A percentile compares a stretch with the other conserved stretches of the same genome.
These are phyloP conservation scores for Epinephelus malabaricus DNA, from an alignment of 2,797 vertebrate species.

Conservation along the genomic window DNA sequence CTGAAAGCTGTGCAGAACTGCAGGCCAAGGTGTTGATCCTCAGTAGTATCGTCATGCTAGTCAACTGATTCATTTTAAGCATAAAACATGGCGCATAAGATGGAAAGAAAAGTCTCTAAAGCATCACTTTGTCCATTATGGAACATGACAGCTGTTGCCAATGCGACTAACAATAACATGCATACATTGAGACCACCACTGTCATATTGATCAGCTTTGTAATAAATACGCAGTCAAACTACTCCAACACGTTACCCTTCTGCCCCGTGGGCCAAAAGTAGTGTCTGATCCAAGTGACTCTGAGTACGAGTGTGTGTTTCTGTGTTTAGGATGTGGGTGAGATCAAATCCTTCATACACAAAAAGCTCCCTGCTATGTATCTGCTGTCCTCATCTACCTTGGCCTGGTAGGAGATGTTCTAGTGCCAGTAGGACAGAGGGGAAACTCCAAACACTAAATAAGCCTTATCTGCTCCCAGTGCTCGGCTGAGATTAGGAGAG, in stretches of 20 bases:
- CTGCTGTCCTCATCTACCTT: slow-evolving; percentile 81
- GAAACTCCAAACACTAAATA: slow-evolving; percentile 81
- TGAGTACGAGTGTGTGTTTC: slow-evolving; percentile 41
- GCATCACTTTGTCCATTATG: too few species aligned
- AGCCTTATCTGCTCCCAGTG: slow-evolving; percentile 79
- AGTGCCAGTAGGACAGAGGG: slow-evolving; percentile 73
- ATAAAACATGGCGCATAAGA: background rate
- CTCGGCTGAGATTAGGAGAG: slow-evolving; percentile 75
- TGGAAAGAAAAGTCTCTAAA: too few species aligned
- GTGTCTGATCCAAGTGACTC: slow-evolving; percentile 25
- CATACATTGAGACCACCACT: background rate
- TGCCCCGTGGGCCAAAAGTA: background rate
- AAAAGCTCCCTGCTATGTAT: slow-evolving; percentile 75
- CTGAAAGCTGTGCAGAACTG: background rate
- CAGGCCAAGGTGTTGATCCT: background rate
- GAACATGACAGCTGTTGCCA: background rate
- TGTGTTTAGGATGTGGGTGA: slow-evolving; percentile 67
- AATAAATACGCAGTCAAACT: slow-evolving; percentile 20
- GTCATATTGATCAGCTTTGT: slow-evolving; percentile 18
- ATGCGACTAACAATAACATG: background rate
- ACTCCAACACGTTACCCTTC: slow-evolving; percentile 5
- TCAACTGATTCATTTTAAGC: background rate
- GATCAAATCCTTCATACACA: slow-evolving; percentile 75
- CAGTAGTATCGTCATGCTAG: background rate
- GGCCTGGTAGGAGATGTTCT: slow-evolving; percentile 79